Percentiles rank a stretch among this genome's conserved stretches.
Evolutionary conservation across 2,888 invertebrate species (phyloP).

Genomic region (Drosophila nr. perissopoda): DNA sequence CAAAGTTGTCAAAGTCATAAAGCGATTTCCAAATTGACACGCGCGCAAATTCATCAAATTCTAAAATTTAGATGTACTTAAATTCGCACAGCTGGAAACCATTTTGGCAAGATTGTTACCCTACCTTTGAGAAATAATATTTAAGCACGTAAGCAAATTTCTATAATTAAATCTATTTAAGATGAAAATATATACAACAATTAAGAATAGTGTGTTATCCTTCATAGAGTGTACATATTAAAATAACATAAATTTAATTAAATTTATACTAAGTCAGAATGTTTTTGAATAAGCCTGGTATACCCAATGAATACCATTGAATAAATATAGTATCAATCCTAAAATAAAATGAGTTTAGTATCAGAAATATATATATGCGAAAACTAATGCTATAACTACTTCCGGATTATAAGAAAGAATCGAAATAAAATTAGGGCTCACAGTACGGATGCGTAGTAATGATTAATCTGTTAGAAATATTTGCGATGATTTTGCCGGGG

Average conservation of each 20-base stretch:
- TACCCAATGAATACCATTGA: not conserved
- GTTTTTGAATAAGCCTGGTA: not conserved
- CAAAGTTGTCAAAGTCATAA: conserved; percentile 56
- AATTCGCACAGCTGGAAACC: not conserved
- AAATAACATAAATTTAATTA: not conserved
- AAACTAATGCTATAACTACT: not conserved
- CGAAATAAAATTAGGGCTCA: not conserved
- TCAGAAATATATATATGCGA: not conserved
- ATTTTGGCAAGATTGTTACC: not conserved
- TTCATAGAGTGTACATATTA: not conserved
- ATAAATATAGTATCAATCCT: not conserved
- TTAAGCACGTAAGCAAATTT: not conserved
- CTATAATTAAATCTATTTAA: not conserved
- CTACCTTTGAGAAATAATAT: not conserved
- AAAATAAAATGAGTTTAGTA: not conserved
- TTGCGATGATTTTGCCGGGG: conserved; percentile 3
- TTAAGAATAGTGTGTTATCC: not conserved
- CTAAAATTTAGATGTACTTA: not conserved
- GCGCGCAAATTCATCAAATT: conserved; percentile 38
- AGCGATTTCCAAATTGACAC: conserved; percentile 32
- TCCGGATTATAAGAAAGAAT: not conserved
- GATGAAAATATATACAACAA: not conserved
- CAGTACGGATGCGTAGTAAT: conserved; percentile 47
- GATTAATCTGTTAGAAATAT: conserved; percentile 11
- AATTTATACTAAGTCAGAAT: not conserved